Conservation (phyloP, 2,797 vertebrate species). For the Cossypha dichroa region DNA sequence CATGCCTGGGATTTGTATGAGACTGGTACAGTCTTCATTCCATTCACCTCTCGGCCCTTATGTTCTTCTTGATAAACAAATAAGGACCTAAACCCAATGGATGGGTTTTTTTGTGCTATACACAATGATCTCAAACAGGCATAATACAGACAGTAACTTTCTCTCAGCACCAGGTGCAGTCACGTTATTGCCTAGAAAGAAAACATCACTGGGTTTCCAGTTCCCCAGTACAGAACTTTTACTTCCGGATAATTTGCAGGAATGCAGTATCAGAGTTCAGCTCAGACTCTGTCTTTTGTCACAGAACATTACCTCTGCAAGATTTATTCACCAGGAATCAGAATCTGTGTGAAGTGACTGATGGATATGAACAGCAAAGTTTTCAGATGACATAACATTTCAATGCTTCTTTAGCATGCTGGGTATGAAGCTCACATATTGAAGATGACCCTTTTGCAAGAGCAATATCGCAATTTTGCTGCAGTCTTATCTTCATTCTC, state of each 20-base stretch:
- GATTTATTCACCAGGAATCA: background rate
- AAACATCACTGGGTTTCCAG: background rate
- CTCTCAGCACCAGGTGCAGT: background rate
- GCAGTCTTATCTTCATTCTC: constrained; percentile 15
- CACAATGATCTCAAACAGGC: background rate
- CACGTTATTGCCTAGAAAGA: background rate
- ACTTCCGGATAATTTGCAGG: background rate
- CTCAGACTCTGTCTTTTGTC: background rate
- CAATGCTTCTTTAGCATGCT: background rate
- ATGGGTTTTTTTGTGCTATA: background rate
- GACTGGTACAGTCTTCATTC: background rate
- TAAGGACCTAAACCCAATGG: background rate
- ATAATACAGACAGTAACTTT: background rate
- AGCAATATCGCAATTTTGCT: background rate
- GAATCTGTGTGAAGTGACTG: background rate
- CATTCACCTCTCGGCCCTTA: background rate
- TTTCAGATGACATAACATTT: background rate
- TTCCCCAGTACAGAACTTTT: background rate
- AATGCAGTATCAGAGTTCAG: background rate
- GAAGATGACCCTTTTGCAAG: background rate
- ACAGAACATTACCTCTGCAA: background rate
- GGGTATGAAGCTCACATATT: background rate
- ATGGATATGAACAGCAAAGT: background rate
- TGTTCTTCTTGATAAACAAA: background rate
- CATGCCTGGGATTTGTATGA: background rate